phyloP scores from a whole-genome alignment of 2,888 invertebrate genomes.

The Neoitamus cyanurus region DNA sequence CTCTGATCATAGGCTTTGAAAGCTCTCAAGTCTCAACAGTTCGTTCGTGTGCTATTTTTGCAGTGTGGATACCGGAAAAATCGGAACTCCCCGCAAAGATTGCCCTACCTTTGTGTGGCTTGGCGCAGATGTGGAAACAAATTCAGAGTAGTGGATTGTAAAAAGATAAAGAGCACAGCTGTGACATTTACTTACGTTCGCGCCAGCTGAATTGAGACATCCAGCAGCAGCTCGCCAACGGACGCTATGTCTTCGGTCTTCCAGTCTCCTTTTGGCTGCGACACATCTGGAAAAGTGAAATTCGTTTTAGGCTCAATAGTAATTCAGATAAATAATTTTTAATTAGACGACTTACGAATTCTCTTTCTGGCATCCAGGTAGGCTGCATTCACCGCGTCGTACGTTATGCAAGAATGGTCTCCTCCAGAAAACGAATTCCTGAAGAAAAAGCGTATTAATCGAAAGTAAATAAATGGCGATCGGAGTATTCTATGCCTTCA shows the following conservation, averaged over 20 bases:
- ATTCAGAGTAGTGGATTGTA: not conserved
- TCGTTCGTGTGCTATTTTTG: not conserved
- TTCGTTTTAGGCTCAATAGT: not conserved
- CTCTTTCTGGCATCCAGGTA: constrained; percentile 88
- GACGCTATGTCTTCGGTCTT: constrained; percentile 86
- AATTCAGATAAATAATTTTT: not conserved
- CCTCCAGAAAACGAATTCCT: constrained; percentile 68
- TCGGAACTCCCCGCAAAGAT: not conserved
- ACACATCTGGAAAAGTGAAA: constrained; percentile 72
- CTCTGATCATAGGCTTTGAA: not conserved
- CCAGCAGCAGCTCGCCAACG: constrained; percentile 86
- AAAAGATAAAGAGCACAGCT: not conserved
- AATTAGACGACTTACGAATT: constrained; percentile 77
- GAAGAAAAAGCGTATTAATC: constrained; percentile 32
- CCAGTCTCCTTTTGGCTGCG: constrained; percentile 84
- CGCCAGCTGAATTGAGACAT: constrained; percentile 84
- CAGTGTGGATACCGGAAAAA: not conserved
- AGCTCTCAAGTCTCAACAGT: not conserved
- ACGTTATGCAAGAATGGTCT: constrained; percentile 86
- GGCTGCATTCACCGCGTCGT: constrained; percentile 89
- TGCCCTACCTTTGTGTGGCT: not conserved
- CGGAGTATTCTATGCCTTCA: not conserved
- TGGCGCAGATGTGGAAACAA: not conserved
- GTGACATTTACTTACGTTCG: constrained; percentile 75
- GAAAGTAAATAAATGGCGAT: not conserved